Percentiles rank a stretch among this genome's conserved stretches.
These are phyloP conservation scores for Ailuropoda melanoleuca DNA, from an alignment of 2,113 vertebrate genomes.

Conservation along the genomic window DNA sequence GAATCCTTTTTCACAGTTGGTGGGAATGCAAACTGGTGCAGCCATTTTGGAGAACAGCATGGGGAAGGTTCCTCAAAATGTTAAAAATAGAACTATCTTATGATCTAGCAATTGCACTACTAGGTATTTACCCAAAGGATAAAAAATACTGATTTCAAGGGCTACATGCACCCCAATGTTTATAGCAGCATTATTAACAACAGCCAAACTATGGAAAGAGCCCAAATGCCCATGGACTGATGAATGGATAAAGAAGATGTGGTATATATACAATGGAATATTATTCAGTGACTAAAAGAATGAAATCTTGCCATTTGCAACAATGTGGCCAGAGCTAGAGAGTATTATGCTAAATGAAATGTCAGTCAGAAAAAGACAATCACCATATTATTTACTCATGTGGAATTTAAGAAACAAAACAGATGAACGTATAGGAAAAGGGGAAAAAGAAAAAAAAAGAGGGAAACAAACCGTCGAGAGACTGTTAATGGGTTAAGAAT, in stretches of 20 bases:
- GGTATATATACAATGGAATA: neutral
- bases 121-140: neutral
- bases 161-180: neutral
- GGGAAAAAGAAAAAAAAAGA: neutral
- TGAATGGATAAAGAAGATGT: neutral
- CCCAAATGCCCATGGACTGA: no score
- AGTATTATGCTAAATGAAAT: neutral
- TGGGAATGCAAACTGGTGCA: neutral
- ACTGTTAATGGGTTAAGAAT: neutral
- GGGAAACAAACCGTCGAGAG: neutral
- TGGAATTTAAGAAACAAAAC: neutral
- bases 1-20: neutral
- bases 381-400: neutral
- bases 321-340: neutral
- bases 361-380: neutral
- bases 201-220: neutral
- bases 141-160: neutral
- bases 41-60: neutral
- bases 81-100: neutral
- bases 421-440: neutral
- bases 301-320: neutral
- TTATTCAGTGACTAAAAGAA: neutral
- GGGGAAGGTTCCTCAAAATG: neutral
- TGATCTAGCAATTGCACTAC: neutral
- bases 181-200: neutral